Conservation (phyloP, 2,113 vertebrate species). For the Camelus dromedarius region DNA sequence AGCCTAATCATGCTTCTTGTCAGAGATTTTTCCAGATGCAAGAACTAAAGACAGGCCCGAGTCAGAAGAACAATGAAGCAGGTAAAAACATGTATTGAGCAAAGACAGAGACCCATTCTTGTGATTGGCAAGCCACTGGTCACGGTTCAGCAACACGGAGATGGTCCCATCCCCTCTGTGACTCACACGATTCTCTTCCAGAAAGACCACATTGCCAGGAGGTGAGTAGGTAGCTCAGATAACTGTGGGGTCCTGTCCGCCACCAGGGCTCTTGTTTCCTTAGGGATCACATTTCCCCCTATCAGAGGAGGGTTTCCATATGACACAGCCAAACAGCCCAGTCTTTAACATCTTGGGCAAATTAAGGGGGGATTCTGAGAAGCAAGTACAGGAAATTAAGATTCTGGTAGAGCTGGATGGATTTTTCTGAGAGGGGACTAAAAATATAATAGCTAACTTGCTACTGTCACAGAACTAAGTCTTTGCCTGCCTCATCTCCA, state of each 20-base stretch:
- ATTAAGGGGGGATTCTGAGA: background rate
- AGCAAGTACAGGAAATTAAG: conserved; percentile 12
- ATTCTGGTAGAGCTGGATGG: background rate
- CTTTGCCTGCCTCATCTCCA: background rate
- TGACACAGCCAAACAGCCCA: background rate
- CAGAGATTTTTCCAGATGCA: conserved; percentile 43
- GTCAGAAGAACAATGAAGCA: conserved; percentile 31
- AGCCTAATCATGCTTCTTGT: conserved; percentile 36
- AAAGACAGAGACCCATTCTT: background rate
- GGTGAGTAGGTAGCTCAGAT: conserved; percentile 52
- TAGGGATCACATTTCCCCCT: conserved; percentile 1
- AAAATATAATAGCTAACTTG: background rate
- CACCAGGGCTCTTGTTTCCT: background rate
- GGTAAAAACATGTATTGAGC: conserved; percentile 6
- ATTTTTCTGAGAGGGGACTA: conserved; percentile 22
- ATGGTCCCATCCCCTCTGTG: background rate
- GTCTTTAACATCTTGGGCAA: conserved; percentile 42
- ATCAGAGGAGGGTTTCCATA: conserved; percentile 42
- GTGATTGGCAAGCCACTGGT: conserved; percentile 46
- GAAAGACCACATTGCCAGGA: conserved; percentile 17
- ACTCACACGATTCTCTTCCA: background rate
- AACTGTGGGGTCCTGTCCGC: conserved; percentile 48
- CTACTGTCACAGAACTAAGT: background rate
- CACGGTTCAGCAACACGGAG: background rate
- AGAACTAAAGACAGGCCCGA: background rate